A percentile compares a stretch with the other conserved stretches of the same genome.
phyloP scores from a whole-genome alignment of 2,797 vertebrate species.

The Craterocephalus amniculus region DNA sequence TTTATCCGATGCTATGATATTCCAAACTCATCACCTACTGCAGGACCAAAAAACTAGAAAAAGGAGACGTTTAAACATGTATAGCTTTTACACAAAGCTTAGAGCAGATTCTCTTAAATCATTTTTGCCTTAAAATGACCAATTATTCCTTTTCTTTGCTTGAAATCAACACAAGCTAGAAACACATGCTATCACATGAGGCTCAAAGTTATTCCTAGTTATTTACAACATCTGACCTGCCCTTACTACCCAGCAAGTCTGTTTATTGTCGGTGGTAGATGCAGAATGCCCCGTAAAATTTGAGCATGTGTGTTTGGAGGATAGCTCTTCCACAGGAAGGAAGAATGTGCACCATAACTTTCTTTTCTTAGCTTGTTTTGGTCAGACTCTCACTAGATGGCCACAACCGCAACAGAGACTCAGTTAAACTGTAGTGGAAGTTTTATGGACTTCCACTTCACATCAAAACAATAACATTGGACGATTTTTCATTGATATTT shows the following conservation, averaged over 20 bases:
- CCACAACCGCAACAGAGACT: background rate
- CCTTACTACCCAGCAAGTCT: constrained; percentile 33
- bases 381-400: constrained; percentile 20
- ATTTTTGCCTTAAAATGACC: background rate
- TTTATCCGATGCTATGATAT: constrained; percentile 14
- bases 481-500: background rate
- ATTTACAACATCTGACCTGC: constrained; percentile 40
- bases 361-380: constrained; percentile 41
- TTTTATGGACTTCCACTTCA: background rate
- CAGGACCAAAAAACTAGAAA: constrained; percentile 38
- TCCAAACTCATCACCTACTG: constrained; percentile 61
- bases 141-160: background rate
- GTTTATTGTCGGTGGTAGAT: constrained; percentile 55
- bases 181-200: background rate
- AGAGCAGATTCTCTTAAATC: background rate
- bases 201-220: constrained; percentile 19
- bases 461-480: background rate
- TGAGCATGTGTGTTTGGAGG: background rate
- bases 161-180: background rate
- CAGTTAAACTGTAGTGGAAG: background rate
- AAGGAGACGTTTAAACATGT: constrained; percentile 15
- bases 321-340: constrained; percentile 2
- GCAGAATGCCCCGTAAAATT: constrained; percentile 65
- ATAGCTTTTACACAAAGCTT: constrained; percentile 1
- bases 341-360: constrained; percentile 38